Conservation (phyloP, 2,113 vertebrate species). For the Trichomycterus rosablanca region DNA sequence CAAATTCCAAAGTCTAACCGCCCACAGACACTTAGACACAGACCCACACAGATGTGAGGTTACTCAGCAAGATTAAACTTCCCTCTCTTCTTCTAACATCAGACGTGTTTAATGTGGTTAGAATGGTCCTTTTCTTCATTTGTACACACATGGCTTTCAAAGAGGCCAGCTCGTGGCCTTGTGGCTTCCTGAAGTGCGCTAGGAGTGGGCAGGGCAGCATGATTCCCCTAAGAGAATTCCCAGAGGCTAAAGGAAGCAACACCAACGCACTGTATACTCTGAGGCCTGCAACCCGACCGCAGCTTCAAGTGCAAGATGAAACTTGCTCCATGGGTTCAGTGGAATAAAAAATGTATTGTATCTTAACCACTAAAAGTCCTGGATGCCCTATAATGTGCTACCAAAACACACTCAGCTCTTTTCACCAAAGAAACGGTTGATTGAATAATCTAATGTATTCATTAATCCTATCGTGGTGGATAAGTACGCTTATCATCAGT, state of each 20-base stretch:
- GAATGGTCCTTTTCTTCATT: conserved; percentile 49
- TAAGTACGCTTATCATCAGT: too few relatives aligned
- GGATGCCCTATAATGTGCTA: background rate
- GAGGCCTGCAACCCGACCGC: background rate
- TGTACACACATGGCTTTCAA: conserved; percentile 42
- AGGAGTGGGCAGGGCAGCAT: conserved; percentile 1
- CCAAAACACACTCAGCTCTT: background rate
- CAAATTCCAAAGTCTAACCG: too few relatives aligned
- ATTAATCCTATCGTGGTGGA: too few relatives aligned
- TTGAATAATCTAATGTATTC: too few relatives aligned
- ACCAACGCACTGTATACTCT: conserved; percentile 25
- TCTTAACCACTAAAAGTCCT: background rate
- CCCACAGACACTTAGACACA: too few relatives aligned
- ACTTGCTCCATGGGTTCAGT: background rate
- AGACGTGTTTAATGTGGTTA: conserved; percentile 59
- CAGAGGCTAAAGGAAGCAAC: conserved; percentile 41
- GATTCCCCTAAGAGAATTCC: conserved; percentile 33
- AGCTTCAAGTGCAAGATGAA: background rate
- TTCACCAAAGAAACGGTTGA: background rate
- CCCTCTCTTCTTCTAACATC: conserved; percentile 38
- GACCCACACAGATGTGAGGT: background rate
- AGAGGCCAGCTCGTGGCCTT: conserved; percentile 47
- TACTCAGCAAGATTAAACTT: conserved; percentile 2
- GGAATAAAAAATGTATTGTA: background rate
- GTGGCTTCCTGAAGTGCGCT: conserved; percentile 42